Base-by-base conservation (phyloP, 2,113 vertebrate genomes). In the Pedionomus torquatus region DNA sequence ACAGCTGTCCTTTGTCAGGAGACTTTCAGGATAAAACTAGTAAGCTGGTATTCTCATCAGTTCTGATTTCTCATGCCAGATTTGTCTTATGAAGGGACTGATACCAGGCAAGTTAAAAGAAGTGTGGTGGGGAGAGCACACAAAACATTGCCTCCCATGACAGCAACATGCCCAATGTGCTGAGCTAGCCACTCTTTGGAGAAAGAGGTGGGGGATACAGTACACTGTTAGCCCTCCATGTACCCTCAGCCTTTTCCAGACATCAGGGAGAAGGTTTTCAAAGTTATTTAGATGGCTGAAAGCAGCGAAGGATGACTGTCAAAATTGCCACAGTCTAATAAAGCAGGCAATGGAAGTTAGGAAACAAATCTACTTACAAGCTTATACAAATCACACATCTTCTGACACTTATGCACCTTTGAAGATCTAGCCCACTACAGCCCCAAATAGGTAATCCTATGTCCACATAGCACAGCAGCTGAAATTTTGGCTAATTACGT, bases 71-170 rank as follows among this genome's bases (percentile, higher is more conserved):
- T 82, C 49, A 28, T 58, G n/a, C 12, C 57, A 71, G 69, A 66
- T 88, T 75, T 63, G 41, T n/a, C 71, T 86, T 57, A 49, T 2
- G 13, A 86, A 83, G 75, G 20, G 12, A 14, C 6, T 68, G 46
- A 79, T 44, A 64, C 9, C 25, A 44, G 30, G 7, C 3, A 43
- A 26, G 9, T 39, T 33, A 37, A 11, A 84, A 30, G 1, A 1
- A 70, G 13, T 4, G 0, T 25, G 8, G 8, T 43, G 30, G 4
- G 4, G 11, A 66, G 17, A 49, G 17, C 1, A 10, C 35, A 55
- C 7, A 8, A n/a, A 86, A 70, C 49, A 15, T 23, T 39, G 15
- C 28, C n/a, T 21, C 28, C 41, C 18, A 2, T 14, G 49, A 7
- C 28, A 58, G 35, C 21, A 63, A 21, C 25, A 31, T 76, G 39